Conservation (phyloP, 1,140 invertebrate genomes). For the Calephelis nemesis region DNA sequence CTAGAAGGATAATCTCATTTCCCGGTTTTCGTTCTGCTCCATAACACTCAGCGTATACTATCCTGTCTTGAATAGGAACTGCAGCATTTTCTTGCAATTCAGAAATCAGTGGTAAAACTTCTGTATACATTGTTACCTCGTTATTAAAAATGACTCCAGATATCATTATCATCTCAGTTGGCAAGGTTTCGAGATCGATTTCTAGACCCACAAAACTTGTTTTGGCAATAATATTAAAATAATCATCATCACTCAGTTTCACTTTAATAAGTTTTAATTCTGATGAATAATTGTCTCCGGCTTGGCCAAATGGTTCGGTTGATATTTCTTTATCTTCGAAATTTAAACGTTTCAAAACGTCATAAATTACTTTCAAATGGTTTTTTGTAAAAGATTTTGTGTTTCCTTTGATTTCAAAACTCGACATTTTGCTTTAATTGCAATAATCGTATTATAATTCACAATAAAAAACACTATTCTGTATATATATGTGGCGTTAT, state of each 20-base stretch:
- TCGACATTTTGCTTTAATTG: neutral
- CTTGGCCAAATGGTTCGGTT: constrained; percentile 36
- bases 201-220: constrained; percentile 13
- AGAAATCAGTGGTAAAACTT: constrained; percentile 49
- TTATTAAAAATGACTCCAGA: constrained; percentile 3
- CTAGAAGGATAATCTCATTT: constrained; percentile 77
- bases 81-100: constrained; percentile 49
- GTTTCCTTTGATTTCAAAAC: constrained; percentile 34
- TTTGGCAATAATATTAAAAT: constrained; percentile 11
- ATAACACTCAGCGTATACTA: constrained; percentile 63
- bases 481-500: no score
- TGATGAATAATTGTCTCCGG: constrained; percentile 43
- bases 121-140: constrained; percentile 19
- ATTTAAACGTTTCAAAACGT: constrained; percentile 35
- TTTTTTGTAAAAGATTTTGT: constrained; percentile 26
- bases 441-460: no score
- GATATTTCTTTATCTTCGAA: constrained; percentile 32
- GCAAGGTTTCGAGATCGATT: constrained; percentile 35
- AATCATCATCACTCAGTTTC: constrained; percentile 1
- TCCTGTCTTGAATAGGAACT: constrained; percentile 37
- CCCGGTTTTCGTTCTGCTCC: constrained; percentile 47
- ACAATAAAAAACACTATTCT: no score
- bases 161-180: constrained; percentile 7
- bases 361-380: constrained; percentile 36
- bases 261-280: constrained; percentile 13